Evolutionary conservation across 2,797 vertebrate species (phyloP), one percentile per base, ranked within the genome.

Genomic region (Amniataba percoides): DNA sequence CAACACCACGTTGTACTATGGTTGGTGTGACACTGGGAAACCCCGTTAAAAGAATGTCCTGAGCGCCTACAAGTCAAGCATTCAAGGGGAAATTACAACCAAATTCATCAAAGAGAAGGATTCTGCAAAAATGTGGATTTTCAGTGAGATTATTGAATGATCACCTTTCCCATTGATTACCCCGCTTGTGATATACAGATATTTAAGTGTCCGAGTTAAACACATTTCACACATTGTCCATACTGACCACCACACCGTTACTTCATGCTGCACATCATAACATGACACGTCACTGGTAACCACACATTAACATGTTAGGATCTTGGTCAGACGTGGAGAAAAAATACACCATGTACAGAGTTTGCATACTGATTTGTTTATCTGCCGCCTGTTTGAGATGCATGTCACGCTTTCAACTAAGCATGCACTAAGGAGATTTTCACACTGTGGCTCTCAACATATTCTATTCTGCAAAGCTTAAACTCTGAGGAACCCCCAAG

Each of bases 1-100:
- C 82, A 82, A 84, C 84, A 81, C 66, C 75, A 76, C 34, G 36
- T 71, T 66, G 79, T 70, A 71, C 80, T 75, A 34, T 66, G 25
- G 43, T 69, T 70, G 66, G 61, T 71, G 48, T 72, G 68, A 80
- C 3, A 34, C 49, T 56, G 52, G 61, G 59, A 86, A 71, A 73
- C 25, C 39, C 36, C 57, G 59, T 52, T 48, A 40, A 66, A 71
- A 36, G 5, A 39, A 57, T 39, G 10, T 45, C 78, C 56, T 52
- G 15, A 71, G 39, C 31, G 36, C n/a, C 49, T 64, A 14, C 31
- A 51, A 25, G 36, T 64, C 25, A 31, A 49, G 34, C 66, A 66
- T 51, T 42, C n/a, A 45, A 21, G 34, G 6, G 40, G 51, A 48
- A 52, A 48, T 34, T 39, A 65, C 7, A 56, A 52, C 42, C 27